Evolutionary conservation across 2,113 vertebrate species (phyloP).

Genomic region (Callionymus lyra): DNA sequence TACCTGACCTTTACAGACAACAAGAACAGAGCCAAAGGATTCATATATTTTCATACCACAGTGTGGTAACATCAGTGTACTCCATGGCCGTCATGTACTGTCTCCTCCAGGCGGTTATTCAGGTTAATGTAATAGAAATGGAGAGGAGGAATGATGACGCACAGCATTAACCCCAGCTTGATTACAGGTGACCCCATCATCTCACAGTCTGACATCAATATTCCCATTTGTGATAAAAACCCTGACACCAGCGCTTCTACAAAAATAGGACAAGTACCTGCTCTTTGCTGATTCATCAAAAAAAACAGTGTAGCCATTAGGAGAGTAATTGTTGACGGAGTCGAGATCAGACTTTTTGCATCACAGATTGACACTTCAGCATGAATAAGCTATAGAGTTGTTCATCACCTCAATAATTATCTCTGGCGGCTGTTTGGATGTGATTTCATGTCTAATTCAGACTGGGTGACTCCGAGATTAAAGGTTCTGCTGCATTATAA

Average conservation of each 20-base stretch:
- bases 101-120: conserved; percentile 6
- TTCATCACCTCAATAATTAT: conserved; percentile 39
- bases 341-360: conserved; percentile 44
- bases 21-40: too few relatives aligned
- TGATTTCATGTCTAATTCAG: conserved; percentile 22
- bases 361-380: conserved; percentile 22
- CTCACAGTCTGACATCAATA: conserved; percentile 39
- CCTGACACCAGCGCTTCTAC: conserved; percentile 31
- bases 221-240: conserved; percentile 31
- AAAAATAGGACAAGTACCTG: conserved; percentile 44
- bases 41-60: too few relatives aligned
- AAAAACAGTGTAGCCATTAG: conserved; percentile 46
- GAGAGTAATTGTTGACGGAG: conserved; percentile 26
- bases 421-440: conserved; percentile 36
- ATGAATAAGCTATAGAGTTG: conserved; percentile 19
- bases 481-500: conserved; percentile 1
- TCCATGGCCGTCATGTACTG: conserved; percentile 5
- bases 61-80: too few relatives aligned
- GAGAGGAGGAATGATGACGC: conserved; percentile 41
- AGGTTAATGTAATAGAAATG: conserved; percentile 24
- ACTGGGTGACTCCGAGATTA: conserved; percentile 22
- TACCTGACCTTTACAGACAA: too few relatives aligned
- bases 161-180: conserved; percentile 47
- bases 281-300: conserved; percentile 46
- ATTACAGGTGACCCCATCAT: conserved; percentile 48